Evolutionary conservation across 1,140 invertebrate species (phyloP).

Genomic region (Holcopasites calliopsidis): DNA sequence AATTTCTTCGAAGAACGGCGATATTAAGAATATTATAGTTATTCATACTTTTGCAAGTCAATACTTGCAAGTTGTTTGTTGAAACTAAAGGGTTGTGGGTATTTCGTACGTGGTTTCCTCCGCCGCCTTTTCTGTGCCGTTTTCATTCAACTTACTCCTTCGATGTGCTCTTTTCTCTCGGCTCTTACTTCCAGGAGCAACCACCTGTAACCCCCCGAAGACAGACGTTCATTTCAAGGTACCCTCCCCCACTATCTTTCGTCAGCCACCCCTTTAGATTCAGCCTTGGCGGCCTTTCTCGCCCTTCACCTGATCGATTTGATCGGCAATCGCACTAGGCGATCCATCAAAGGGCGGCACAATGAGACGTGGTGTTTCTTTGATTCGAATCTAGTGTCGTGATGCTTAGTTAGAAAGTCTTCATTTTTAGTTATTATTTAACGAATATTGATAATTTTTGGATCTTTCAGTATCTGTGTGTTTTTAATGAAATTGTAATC

Average conservation of each 20-base stretch:
- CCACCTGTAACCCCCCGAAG: constrained; percentile 58
- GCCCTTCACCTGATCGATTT: constrained; percentile 19
- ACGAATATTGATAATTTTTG: no score
- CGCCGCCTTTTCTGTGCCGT: background rate
- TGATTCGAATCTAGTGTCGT: background rate
- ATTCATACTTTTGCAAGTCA: no score
- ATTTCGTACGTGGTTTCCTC: background rate
- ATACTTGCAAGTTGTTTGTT: no score
- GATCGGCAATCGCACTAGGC: constrained; percentile 30
- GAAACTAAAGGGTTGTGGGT: no score
- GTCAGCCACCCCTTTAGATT: background rate
- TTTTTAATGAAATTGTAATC: no score
- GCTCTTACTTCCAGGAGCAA: constrained; percentile 49
- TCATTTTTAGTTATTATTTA: background rate
- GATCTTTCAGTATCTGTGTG: no score
- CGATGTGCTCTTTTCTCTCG: constrained; percentile 31
- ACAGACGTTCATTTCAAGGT: constrained; percentile 42
- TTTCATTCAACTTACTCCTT: constrained; percentile 1
- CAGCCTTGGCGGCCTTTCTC: constrained; percentile 18
- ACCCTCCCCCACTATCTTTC: background rate
- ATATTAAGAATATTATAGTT: no score
- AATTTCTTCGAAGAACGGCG: background rate
- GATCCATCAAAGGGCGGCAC: constrained; percentile 37
- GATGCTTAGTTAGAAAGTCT: background rate
- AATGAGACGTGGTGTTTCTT: background rate